Base-by-base conservation (phyloP, 2,888 invertebrate genomes). In the Dynastes grantii region DNA sequence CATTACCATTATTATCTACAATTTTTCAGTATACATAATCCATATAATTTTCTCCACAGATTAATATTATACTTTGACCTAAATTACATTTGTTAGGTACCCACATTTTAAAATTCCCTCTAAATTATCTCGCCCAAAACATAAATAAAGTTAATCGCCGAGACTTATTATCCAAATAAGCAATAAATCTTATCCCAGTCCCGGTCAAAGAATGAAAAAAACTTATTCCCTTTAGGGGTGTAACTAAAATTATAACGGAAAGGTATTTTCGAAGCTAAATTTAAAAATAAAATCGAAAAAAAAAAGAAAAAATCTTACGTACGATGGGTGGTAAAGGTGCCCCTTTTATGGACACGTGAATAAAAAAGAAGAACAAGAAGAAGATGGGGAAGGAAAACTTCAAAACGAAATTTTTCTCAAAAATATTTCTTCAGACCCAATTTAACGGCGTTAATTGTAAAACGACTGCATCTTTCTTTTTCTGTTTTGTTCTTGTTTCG, bases 401-500 rank as follows among this genome's bases (percentile, higher is more conserved):
- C n/a, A n/a, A n/a, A n/a, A n/a, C n/a, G n/a, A n/a, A n/a, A n/a
- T n/a, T n/a, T n/a, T n/a, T n/a, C n/a, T n/a, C n/a, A n/a, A n/a
- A 87, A 87, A 87, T 86, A 85, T 86, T 85, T 87, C 85, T 84
- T 86, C 85, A 85, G 85, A 87, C 84, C 85, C 85, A 87, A 87
- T 87, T 87, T 87, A 86, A 86, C 83, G 83, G 85, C 83, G 85
- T 85, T 86, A 85, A 87, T 87, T 87, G 85, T 84, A 83, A 83
- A 84, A 77, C 77, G 70, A 67, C 73, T 55, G 79, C 78, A 49
- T 68, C 67, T 22, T 58, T 73, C 70, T 70, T 45, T 8, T 51
- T 70, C 58, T 58, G 58, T 16, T 73, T 58, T 73, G 55, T 40
- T 73, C 58, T 73, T 45, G 73, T 73, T 73, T 73, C 37, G 73